Evolutionary conservation across 2,888 invertebrate species (phyloP), one percentile per base, ranked within the genome.

Genomic region (Himalopsyche japonica): DNA sequence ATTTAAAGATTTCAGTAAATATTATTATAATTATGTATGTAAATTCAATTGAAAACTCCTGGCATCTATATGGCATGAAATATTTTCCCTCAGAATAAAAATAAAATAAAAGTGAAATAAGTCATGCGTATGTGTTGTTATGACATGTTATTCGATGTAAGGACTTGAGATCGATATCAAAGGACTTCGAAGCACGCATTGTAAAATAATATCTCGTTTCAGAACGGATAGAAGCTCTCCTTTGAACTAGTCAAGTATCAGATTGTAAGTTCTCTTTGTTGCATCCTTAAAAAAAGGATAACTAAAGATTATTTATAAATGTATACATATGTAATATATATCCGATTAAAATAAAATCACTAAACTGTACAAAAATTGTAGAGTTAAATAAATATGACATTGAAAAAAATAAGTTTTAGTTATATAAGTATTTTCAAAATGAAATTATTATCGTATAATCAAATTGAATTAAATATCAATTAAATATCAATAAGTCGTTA

Each of bases 141-240:
- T 70, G 70, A 27, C 70, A 70, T 30, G 70, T 70, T 70, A 30
- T 70, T 30, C 70, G 70, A 70, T 70, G 70, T 70, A 70, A 70
- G 70, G 70, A 70, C 70, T 70, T 27, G 70, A 70, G 70, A 70
- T 70, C 70, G 70, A 70, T 70, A 70, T 70, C 70, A 70, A 70
- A 70, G 70, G 70, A 30, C 70, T 70, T 70, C 57, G 30, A 70
- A 30, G 70, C 70, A 70, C 70, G 70, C 70, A 70, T 70, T 70
- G 70, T 70, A 70, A 70, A 70, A 70, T 70, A 70, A 70, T 70
- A 70, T 70, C 70, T 70, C 70, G 70, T 70, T 70, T 70, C 70
- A 27, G 24, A 64, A 27, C 64, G 24, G 64, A 64, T 27, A 70
- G 24, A 15, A 70, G 12, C 1, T 30, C 30, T 70, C 27, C 70